These are phyloP conservation scores for Carettochelys insculpta DNA, from an alignment of 2,113 vertebrate genomes.

Conservation along the genomic window DNA sequence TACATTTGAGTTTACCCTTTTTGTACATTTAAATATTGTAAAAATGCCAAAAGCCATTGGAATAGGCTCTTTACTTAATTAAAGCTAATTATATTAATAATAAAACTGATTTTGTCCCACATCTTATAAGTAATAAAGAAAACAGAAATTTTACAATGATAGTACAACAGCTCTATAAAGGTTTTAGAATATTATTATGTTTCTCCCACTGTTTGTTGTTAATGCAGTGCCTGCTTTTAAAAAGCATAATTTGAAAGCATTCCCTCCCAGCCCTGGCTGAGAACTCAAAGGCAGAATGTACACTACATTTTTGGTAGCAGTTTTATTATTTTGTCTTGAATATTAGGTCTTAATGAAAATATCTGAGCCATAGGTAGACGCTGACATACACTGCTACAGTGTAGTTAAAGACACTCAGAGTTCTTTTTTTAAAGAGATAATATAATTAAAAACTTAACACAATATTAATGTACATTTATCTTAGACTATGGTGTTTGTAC, in stretches of 20 bases:
- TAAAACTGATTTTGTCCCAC: neutral
- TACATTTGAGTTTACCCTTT: neutral
- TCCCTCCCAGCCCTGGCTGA: neutral
- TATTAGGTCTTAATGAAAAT: constrained; percentile 17
- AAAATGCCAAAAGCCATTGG: neutral
- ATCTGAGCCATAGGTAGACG: neutral
- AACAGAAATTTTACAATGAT: neutral
- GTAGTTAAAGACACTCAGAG: neutral
- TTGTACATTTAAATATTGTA: neutral
- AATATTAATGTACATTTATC: neutral
- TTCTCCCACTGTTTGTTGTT: neutral
- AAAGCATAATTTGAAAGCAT: neutral
- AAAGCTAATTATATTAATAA: neutral
- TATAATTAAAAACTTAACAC: neutral
- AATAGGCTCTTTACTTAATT: neutral
- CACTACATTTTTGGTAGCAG: neutral
- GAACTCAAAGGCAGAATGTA: neutral
- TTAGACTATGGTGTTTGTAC: neutral
- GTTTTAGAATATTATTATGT: neutral
- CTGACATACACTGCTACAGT: neutral
- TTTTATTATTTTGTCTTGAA: constrained; percentile 15
- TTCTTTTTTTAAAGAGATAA: neutral
- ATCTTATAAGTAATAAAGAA: neutral
- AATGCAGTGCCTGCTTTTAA: neutral
- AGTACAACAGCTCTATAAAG: neutral